phyloP scores from a whole-genome alignment of 2,888 invertebrate genomes.

The Philopedon plagiatum region DNA sequence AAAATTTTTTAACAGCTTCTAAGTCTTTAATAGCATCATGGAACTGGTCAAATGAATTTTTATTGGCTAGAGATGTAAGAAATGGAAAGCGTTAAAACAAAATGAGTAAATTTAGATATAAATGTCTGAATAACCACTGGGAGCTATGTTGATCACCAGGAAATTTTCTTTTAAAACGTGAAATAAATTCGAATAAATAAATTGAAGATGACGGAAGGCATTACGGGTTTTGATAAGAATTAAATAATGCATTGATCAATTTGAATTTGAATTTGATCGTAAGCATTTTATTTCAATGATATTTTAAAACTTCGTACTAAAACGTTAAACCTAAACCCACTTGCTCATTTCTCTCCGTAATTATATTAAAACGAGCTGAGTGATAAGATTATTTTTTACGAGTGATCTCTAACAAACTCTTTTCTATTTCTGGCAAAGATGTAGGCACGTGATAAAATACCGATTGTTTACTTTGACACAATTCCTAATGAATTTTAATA shows the following conservation, averaged over 20 bases:
- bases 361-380: slow-evolving; percentile 21
- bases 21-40: slow-evolving; percentile 19
- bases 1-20: slow-evolving; percentile 11
- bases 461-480: slow-evolving; percentile 10
- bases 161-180: slow-evolving; percentile 21
- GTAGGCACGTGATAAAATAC: not conserved
- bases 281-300: slow-evolving; percentile 27
- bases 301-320: slow-evolving; percentile 21
- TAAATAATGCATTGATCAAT: slow-evolving; percentile 24
- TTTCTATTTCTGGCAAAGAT: slow-evolving; percentile 1
- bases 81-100: slow-evolving; percentile 15
- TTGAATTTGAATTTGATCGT: slow-evolving; percentile 34
- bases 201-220: slow-evolving; percentile 29
- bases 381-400: slow-evolving; percentile 37
- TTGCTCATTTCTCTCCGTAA: slow-evolving; percentile 5
- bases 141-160: slow-evolving; percentile 29
- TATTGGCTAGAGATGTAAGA: slow-evolving; percentile 20
- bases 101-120: slow-evolving; percentile 37
- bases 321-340: slow-evolving; percentile 24
- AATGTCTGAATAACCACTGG: slow-evolving; percentile 27
- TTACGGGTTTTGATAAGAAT: slow-evolving; percentile 24
- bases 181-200: slow-evolving; percentile 21
- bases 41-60: slow-evolving; percentile 36
- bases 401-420: slow-evolving; percentile 9
- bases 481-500: slow-evolving; percentile 2